Base-by-base conservation (phyloP, 2,113 vertebrate genomes). In the Pangasianodon hypophthalmus region DNA sequence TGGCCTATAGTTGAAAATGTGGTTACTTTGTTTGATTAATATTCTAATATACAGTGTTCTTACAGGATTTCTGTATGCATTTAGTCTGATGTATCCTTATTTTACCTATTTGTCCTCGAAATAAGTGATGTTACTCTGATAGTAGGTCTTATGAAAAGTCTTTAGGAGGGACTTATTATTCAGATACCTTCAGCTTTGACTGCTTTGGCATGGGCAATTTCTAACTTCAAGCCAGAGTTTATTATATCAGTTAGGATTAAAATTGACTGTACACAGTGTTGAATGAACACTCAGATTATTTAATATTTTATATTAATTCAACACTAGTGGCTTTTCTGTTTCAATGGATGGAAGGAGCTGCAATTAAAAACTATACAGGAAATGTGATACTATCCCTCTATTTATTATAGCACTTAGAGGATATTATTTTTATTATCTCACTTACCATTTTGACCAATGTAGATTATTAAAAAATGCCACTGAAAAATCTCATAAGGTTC, bases 211-310 rank as follows among this genome's bases (percentile, higher is more conserved):
- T 90, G 84, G 80, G 94, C 46, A 92, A 85, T 92, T 90, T 92
- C 91, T 50, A 44, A 91, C 87, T 89, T 85, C 93, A 92, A 92
- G 77, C 91, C 86, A 88, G 80, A 89, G 92, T 77, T 91, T 90
- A 93, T 94, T 84, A 91, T 92, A 91, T 92, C 89, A 91, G 81
- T 86, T 92, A 77, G 91, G 90, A 90, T 92, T 92, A 92, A 92
- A 6, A 37, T 16, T 37, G 37, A 46, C 19, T 75, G 18, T 24
- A 24, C 21, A 48, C 19, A 26, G 3, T 77, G 44, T 48, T 46
- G 21, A 77, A 77, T 48, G 21, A 77, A 48, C 21, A 11, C 73
- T 21, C 24, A 48, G 26, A 46, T 77, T 73, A 18, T 75, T 75
- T 75, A 8, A 41, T 77, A 4, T 77, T 77, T 77, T 44, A 44